phyloP scores from a whole-genome alignment of 2,888 invertebrate species.

The Oscheius sp. region DNA sequence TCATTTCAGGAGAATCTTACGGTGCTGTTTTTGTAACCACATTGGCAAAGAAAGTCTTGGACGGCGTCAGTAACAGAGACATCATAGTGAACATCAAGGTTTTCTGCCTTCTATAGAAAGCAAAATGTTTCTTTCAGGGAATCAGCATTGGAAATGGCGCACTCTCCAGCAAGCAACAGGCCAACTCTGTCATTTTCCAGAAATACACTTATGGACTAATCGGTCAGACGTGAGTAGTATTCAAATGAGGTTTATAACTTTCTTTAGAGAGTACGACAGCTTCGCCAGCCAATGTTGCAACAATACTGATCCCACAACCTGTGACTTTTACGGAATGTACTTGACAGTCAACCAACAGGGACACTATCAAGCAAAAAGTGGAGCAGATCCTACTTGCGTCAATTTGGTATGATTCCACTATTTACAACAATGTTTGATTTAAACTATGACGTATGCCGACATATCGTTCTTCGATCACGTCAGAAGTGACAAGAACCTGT shows the following conservation, averaged over 20 bases:
- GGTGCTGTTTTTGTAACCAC: constrained; percentile 75
- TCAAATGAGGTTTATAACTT: background rate
- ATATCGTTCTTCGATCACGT: background rate
- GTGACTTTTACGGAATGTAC: constrained; percentile 27
- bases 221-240: constrained; percentile 8
- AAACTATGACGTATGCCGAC: constrained; percentile 1
- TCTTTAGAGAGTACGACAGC: constrained; percentile 19
- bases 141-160: constrained; percentile 67
- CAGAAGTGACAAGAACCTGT: constrained; percentile 21
- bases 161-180: constrained; percentile 44
- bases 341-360: constrained; percentile 3
- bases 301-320: constrained; percentile 15
- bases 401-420: background rate
- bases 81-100: constrained; percentile 51
- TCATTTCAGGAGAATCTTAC: constrained; percentile 63
- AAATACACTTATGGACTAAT: constrained; percentile 28
- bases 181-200: constrained; percentile 24
- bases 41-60: constrained; percentile 47
- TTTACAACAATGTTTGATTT: background rate
- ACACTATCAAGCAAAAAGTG: background rate
- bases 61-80: constrained; percentile 42
- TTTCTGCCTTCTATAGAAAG: too few species aligned
- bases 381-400: background rate
- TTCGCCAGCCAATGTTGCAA: constrained; percentile 15
- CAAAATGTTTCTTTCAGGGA: constrained; percentile 41